Evolutionary conservation across 2,113 vertebrate genomes (phyloP).

Genomic region (Microcebus jonahi): DNA sequence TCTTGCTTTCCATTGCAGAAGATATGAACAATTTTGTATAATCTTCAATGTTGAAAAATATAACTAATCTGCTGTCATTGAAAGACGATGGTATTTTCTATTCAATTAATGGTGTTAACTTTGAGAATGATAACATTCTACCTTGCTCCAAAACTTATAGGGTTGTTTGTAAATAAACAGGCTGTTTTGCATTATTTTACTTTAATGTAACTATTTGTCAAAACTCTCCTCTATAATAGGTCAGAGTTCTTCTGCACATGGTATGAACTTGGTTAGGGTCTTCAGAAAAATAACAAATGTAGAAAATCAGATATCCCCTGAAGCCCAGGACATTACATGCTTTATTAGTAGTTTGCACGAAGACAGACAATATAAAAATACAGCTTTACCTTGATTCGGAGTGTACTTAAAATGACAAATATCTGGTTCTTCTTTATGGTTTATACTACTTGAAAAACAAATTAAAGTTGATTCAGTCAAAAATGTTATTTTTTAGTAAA

Average conservation of each 20-base stretch:
- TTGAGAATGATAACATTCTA: background rate
- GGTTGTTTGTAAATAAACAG: constrained; percentile 25
- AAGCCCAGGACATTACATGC: background rate
- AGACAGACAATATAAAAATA: background rate
- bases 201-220: constrained; percentile 43
- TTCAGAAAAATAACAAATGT: background rate
- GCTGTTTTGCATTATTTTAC: constrained; percentile 40
- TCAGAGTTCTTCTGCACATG: background rate
- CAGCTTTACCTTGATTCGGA: background rate
- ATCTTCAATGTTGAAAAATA: background rate
- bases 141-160: background rate
- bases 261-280: background rate
- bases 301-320: background rate
- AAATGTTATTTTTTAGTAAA: background rate
- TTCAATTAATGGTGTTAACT: background rate
- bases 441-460: background rate
- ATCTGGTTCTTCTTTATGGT: background rate
- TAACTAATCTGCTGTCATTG: background rate
- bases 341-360: background rate
- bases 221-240: background rate
- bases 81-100: background rate
- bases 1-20: background rate
- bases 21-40: background rate
- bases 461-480: background rate
- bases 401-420: constrained; percentile 4